Percentiles rank a stretch among this genome's conserved stretches.
phyloP scores from a whole-genome alignment of 2,797 vertebrate species.

The Melanogrammus aeglefinus region DNA sequence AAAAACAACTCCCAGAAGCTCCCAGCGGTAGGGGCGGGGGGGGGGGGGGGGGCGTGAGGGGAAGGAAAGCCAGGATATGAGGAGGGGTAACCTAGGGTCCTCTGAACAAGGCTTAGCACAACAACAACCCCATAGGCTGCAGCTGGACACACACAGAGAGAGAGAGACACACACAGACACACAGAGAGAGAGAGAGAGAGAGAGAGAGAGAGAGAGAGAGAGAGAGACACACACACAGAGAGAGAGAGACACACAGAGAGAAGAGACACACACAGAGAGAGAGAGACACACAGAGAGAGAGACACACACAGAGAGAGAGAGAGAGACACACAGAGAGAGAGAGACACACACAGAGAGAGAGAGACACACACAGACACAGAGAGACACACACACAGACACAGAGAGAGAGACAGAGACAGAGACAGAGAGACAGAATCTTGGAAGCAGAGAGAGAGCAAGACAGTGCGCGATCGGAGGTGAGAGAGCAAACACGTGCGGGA shows the following conservation, averaged over 20 bases:
- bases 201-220: too few species aligned
- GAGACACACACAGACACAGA: not conserved
- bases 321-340: not conserved
- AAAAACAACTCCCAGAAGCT: not conserved
- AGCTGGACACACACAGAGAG: too few species aligned
- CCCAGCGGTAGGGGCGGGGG: not conserved
- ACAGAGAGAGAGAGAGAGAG: not conserved
- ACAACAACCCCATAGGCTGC: not conserved
- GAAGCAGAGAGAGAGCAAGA: not conserved
- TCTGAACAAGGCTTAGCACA: not conserved
- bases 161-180: too few species aligned
- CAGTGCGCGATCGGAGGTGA: not conserved
- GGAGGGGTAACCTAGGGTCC: not conserved
- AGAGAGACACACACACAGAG: not conserved
- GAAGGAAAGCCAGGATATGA: not conserved
- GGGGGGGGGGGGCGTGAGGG: not conserved
- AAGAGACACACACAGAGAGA: too few species aligned
- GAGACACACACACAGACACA: not conserved
- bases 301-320: not conserved
- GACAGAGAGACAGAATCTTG: not conserved
- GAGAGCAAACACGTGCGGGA: not conserved
- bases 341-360: slow-evolving; percentile 1
- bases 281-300: slow-evolving; percentile 36
- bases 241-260: not conserved
- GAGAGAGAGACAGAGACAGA: not conserved